Percentiles rank a stretch among this genome's conserved stretches.
Evolutionary conservation across 1,140 invertebrate species (phyloP).

Genomic region (Zaprionus capensis): DNA sequence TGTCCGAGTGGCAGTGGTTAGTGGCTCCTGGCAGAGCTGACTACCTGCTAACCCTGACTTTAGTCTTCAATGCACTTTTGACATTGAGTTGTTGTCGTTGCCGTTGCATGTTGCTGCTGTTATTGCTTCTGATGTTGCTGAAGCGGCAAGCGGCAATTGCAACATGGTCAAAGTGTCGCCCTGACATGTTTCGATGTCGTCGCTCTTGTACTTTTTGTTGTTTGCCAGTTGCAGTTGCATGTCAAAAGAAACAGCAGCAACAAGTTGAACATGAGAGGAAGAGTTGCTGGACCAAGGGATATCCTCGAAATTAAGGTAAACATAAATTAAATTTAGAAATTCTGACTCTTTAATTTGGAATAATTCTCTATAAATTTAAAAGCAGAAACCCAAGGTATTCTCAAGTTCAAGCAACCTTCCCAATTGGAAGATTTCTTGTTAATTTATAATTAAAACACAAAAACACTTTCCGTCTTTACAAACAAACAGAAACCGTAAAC

Average conservation of each 20-base stretch:
- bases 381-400: no score
- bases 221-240: neutral
- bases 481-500: constrained; percentile 51
- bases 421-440: neutral
- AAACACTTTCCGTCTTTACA: constrained; percentile 77
- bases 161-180: constrained; percentile 76
- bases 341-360: no score
- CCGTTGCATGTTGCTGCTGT: constrained; percentile 23
- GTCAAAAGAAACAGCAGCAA: constrained; percentile 13
- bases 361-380: no score
- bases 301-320: constrained; percentile 14
- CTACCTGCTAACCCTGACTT: constrained; percentile 69
- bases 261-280: neutral
- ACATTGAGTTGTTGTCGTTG: constrained; percentile 73
- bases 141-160: constrained; percentile 49
- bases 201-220: constrained; percentile 24
- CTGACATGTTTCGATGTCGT: constrained; percentile 61
- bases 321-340: neutral
- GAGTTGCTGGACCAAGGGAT: neutral
- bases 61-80: constrained; percentile 81
- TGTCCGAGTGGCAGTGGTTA: constrained; percentile 2
- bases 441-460: constrained; percentile 20
- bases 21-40: constrained; percentile 28
- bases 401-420: neutral
- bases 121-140: constrained; percentile 48